A percentile compares a stretch with the other conserved stretches of the same genome.
phyloP scores from a whole-genome alignment of 2,797 vertebrate genomes.

The Furcifer pardalis region DNA sequence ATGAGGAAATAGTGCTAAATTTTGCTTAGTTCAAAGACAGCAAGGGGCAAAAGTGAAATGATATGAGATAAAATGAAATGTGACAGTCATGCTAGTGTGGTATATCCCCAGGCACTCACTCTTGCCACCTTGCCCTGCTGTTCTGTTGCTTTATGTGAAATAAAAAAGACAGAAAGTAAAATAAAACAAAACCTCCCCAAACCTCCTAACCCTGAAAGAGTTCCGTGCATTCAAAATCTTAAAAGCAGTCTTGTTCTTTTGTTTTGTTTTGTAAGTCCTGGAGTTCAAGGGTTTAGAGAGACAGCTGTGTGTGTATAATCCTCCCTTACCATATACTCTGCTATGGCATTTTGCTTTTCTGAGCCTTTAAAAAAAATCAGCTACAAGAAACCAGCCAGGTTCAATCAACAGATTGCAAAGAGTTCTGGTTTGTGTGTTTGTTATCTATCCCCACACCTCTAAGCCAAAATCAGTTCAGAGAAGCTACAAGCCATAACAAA shows the following conservation, averaged over 20 bases:
- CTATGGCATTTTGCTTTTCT: background rate
- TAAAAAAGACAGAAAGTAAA: background rate
- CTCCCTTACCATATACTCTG: background rate
- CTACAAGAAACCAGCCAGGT: background rate
- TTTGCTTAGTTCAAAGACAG: constrained; percentile 7
- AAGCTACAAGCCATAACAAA: background rate
- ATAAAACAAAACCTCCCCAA: background rate
- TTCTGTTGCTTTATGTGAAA: background rate
- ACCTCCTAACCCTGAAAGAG: background rate
- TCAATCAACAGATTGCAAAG: background rate
- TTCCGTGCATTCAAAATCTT: background rate
- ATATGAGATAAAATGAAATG: constrained; percentile 14
- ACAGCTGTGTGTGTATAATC: background rate
- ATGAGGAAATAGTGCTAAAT: background rate
- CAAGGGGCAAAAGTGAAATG: background rate
- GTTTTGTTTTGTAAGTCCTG: no score
- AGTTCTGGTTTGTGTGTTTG: background rate
- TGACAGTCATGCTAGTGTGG: background rate
- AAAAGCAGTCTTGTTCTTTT: background rate
- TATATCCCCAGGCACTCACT: background rate
- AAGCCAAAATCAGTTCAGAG: background rate
- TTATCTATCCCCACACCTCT: background rate
- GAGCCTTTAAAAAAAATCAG: background rate
- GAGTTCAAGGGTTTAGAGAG: no score
- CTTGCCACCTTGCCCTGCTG: background rate